Conservation (phyloP, 2,113 vertebrate species). For the Dolichallabes microphthalmus region DNA sequence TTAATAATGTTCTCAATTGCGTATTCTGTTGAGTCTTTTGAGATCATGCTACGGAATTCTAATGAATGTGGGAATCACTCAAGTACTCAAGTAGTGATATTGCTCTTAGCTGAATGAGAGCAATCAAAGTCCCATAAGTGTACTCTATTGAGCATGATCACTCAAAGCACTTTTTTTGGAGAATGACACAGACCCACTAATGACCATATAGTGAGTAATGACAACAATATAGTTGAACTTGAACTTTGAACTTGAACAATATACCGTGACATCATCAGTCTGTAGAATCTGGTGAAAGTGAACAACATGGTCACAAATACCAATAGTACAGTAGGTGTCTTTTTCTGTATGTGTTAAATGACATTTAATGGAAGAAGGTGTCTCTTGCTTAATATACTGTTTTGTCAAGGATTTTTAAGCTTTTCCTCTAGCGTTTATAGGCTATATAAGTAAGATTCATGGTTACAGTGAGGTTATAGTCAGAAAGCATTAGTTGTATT, state of each 20-base stretch:
- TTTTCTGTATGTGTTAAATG: background rate
- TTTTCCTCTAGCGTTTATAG: background rate
- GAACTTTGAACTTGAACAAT: too few relatives aligned
- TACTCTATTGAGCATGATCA: background rate
- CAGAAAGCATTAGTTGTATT: too few relatives aligned
- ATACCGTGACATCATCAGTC: background rate
- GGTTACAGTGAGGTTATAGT: background rate
- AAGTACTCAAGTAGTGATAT: background rate
- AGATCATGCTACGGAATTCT: background rate
- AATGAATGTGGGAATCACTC: background rate
- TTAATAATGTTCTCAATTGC: background rate
- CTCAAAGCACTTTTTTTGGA: background rate
- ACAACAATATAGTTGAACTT: background rate
- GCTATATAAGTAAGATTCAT: background rate
- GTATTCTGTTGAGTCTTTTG: background rate
- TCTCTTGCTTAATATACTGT: background rate
- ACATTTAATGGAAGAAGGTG: background rate
- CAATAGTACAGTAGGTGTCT: background rate
- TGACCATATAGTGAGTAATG: background rate
- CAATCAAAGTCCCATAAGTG: background rate
- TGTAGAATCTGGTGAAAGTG: background rate
- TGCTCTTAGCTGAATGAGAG: background rate
- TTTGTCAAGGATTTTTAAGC: background rate
- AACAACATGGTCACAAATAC: background rate
- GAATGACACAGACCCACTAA: background rate